Evolutionary conservation across 2,113 vertebrate species (phyloP).

Genomic region (Chitala chitala): DNA sequence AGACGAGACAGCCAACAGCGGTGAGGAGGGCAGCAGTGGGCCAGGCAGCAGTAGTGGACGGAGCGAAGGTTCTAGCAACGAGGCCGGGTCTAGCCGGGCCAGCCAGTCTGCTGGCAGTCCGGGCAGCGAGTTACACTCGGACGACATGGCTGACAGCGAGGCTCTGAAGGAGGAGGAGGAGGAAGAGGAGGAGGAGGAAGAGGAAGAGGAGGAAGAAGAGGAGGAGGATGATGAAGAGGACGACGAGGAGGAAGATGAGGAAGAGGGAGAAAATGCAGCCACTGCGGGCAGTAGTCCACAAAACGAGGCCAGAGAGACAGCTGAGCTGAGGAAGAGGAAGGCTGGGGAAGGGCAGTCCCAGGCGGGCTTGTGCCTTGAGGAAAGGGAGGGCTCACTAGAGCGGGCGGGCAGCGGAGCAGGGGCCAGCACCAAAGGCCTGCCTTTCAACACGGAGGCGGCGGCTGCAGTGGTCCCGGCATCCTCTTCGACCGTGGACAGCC

Average conservation of each 20-base stretch:
- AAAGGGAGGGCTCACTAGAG: conserved; percentile 62
- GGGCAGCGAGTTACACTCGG: conserved; percentile 89
- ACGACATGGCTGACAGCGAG: conserved; percentile 95
- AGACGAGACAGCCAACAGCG: conserved; percentile 96
- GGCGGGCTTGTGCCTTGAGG: conserved; percentile 68
- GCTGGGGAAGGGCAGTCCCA: conserved; percentile 56
- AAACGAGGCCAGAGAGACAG: conserved; percentile 66
- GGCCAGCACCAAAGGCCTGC: conserved; percentile 64
- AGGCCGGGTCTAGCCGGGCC: conserved; percentile 87
- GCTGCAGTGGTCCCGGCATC: conserved; percentile 45
- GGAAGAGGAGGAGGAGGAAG: conserved; percentile 73
- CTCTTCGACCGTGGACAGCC: conserved; percentile 66
- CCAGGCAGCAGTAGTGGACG: conserved; percentile 91
- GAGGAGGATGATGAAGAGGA: conserved; percentile 78
- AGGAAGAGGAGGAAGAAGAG: conserved; percentile 73
- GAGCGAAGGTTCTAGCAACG: conserved; percentile 93
- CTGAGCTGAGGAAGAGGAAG: conserved; percentile 82
- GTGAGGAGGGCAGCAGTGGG: conserved; percentile 96
- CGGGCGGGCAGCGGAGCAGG: conserved; percentile 52
- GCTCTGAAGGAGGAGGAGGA: conserved; percentile 92
- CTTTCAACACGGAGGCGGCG: conserved; percentile 71
- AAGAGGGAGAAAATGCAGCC: conserved; percentile 65
- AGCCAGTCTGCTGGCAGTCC: conserved; percentile 96
- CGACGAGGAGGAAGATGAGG: conserved; percentile 58
- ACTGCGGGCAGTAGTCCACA: conserved; percentile 57